Evolutionary conservation across 2,797 vertebrate species (phyloP).

Genomic region (Chloroceryle inda): DNA sequence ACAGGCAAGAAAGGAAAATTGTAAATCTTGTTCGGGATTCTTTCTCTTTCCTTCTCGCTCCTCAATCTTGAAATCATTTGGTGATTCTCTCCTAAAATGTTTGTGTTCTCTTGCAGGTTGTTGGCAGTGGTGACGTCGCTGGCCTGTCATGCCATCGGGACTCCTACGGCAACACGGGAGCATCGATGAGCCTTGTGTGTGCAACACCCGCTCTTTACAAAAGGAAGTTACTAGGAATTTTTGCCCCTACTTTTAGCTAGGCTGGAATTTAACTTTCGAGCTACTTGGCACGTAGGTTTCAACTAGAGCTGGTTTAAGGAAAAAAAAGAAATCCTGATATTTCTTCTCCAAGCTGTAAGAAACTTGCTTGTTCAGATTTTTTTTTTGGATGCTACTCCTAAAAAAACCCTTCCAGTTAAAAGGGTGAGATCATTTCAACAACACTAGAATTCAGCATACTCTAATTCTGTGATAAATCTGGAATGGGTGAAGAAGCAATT

Average conservation of each 20-base stretch:
- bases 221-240: background rate
- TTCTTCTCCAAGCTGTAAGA: background rate
- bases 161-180: background rate
- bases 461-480: no score
- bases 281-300: background rate
- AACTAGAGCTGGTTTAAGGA: background rate
- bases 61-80: background rate
- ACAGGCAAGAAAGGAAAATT: background rate
- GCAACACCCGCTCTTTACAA: background rate
- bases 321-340: background rate
- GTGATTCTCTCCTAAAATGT: background rate
- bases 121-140: background rate
- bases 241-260: background rate
- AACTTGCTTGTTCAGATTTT: background rate
- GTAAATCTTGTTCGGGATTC: background rate
- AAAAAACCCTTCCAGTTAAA: background rate
- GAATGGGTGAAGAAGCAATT: background rate
- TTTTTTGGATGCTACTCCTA: background rate
- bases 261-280: background rate
- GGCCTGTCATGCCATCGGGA: background rate
- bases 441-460: background rate
- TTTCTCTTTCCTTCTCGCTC: background rate
- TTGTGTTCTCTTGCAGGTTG: background rate
- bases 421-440: background rate
- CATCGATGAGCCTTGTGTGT: rapidly evolving